Evolutionary conservation across 2,888 invertebrate genomes (phyloP).

Genomic region (Brenthis hecate): DNA sequence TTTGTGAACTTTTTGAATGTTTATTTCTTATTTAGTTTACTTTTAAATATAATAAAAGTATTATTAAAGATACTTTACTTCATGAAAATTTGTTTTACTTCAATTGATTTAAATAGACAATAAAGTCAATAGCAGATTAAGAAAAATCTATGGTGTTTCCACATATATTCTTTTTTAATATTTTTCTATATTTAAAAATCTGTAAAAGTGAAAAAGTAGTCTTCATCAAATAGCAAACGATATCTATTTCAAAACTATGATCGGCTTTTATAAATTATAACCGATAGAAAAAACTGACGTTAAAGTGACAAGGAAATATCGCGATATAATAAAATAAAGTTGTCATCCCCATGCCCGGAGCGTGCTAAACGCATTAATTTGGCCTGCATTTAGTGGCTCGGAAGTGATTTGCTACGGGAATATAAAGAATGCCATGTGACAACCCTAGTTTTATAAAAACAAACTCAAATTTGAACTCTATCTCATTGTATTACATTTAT

Average conservation of each 20-base stretch:
- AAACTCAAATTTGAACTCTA: constrained; percentile 60
- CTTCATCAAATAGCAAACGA: neutral
- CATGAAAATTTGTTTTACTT: no score
- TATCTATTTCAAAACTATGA: neutral
- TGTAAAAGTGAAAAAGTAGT: neutral
- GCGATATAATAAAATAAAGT: constrained; percentile 80
- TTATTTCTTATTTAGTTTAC: neutral
- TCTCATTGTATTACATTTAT: constrained; percentile 13
- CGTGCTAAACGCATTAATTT: constrained; percentile 83
- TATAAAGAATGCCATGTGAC: constrained; percentile 71
- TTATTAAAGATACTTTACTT: no score
- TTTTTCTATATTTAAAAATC: neutral
- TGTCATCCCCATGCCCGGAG: constrained; percentile 80
- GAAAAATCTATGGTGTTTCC: no score
- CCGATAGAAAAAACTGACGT: constrained; percentile 45
- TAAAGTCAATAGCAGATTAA: no score
- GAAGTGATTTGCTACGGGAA: constrained; percentile 83
- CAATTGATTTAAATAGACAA: no score
- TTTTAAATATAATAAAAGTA: neutral
- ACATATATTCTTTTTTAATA: neutral
- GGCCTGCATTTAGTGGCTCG: constrained; percentile 81
- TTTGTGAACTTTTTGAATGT: neutral
- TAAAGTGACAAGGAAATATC: constrained; percentile 80
- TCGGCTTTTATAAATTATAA: constrained; percentile 15
- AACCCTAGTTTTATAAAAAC: constrained; percentile 46